phyloP scores from a whole-genome alignment of 2,113 vertebrate species.

The Onychostruthus taczanowskii region DNA sequence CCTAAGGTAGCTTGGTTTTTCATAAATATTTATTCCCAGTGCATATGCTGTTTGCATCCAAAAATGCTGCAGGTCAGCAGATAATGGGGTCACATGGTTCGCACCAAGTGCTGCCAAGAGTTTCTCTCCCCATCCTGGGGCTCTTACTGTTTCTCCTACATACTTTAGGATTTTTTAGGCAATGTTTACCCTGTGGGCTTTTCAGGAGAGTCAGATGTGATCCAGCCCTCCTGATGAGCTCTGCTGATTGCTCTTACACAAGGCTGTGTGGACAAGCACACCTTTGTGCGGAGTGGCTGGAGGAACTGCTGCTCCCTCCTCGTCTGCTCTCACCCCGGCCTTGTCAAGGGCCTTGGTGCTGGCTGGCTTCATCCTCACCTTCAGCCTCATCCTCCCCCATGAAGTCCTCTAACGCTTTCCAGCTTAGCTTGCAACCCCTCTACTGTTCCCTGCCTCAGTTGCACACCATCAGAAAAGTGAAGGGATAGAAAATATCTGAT shows the following conservation, averaged over 20 bases:
- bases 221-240: neutral
- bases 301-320: neutral
- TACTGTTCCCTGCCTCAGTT: neutral
- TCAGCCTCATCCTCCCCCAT: neutral
- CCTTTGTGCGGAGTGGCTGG: neutral
- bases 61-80: neutral
- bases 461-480: neutral
- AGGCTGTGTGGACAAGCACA: neutral
- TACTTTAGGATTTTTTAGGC: neutral
- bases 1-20: neutral
- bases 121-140: neutral
- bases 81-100: neutral
- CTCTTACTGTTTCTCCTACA: neutral
- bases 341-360: neutral
- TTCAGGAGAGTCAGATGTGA: neutral
- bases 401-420: neutral
- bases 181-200: neutral
- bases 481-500: neutral
- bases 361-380: neutral
- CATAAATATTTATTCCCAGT: slow-evolving; percentile 28
- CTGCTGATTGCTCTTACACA: neutral
- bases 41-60: slow-evolving; percentile 4
- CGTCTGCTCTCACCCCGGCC: neutral
- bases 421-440: neutral
- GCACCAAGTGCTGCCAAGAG: neutral